Conservation (phyloP, 2,888 invertebrate species). For the Nomada ferruginata region DNA sequence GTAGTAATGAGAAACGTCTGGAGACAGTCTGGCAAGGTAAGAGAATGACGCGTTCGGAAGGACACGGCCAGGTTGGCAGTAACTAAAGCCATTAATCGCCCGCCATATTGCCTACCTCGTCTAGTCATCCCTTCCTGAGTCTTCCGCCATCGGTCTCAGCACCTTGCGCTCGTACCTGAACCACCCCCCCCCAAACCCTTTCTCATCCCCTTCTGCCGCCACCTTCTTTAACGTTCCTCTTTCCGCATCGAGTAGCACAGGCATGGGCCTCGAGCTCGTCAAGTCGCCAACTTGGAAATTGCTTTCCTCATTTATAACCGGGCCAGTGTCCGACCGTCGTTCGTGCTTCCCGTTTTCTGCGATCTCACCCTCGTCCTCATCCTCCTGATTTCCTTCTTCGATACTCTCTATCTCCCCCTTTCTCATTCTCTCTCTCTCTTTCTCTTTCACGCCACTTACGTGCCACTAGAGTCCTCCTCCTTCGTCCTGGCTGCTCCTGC, state of each 20-base stretch:
- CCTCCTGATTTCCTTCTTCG: conserved; percentile 58
- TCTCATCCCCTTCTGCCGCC: conserved; percentile 34
- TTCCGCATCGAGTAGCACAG: conserved; percentile 59
- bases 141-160: conserved; percentile 61
- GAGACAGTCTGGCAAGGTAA: conserved; percentile 68
- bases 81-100: conserved; percentile 80
- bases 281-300: conserved; percentile 81
- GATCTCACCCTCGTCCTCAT: conserved; percentile 60
- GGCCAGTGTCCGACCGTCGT: conserved; percentile 73
- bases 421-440: conserved; percentile 2
- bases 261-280: conserved; percentile 71
- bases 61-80: conserved; percentile 71
- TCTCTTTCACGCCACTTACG: conserved; percentile 25
- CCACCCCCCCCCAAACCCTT: conserved; percentile 17
- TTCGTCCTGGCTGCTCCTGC: conserved; percentile 20
- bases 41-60: conserved; percentile 68
- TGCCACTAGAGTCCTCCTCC: conserved; percentile 4
- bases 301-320: conserved; percentile 81
- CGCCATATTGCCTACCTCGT: conserved; percentile 77
- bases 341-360: conserved; percentile 66
- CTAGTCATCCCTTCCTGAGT: conserved; percentile 74
- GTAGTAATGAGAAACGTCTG: conserved; percentile 70
- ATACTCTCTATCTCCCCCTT: background rate
- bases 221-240: conserved; percentile 65
- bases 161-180: conserved; percentile 56